A percentile compares a stretch with the other conserved stretches of the same genome.
Conservation (phyloP, 2,888 invertebrate genomes). For the Sarcophaga subvicina region DNA sequence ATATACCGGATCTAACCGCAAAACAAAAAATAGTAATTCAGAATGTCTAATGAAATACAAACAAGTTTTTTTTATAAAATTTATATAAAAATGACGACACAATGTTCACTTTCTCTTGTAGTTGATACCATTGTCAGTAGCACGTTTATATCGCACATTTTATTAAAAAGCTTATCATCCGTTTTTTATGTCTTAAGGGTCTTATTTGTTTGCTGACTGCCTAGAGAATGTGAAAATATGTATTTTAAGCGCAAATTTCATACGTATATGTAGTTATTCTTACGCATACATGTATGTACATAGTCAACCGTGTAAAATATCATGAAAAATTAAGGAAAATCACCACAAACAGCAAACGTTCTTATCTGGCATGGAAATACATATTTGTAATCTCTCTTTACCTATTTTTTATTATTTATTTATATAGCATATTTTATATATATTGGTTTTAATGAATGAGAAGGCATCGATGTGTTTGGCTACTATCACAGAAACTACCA, state of each 20-base stretch:
- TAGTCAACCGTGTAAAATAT: neutral
- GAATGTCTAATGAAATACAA: neutral
- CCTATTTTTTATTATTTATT: conserved; percentile 12
- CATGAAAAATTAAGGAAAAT: conserved; percentile 14
- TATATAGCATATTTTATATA: neutral
- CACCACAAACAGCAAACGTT: conserved; percentile 13
- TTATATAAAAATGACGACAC: conserved; percentile 41
- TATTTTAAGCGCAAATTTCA: no score
- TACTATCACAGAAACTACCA: neutral
- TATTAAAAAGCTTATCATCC: conserved; percentile 50
- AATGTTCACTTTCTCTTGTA: neutral
- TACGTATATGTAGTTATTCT: no score
- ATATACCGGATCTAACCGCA: no score
- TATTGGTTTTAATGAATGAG: no score
- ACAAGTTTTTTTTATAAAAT: conserved; percentile 20
- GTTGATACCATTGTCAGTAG: conserved; percentile 8
- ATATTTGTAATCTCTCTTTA: conserved; percentile 25
- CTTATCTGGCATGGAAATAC: conserved; percentile 27
- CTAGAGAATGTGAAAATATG: neutral
- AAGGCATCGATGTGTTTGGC: no score
- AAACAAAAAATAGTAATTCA: no score
- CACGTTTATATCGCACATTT: conserved; percentile 14
- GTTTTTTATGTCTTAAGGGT: conserved; percentile 22
- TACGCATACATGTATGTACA: no score
- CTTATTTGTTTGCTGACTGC: neutral